These are phyloP conservation scores for Penaeus japonicus DNA, from an alignment of 1,140 invertebrate genomes.

Conservation along the genomic window DNA sequence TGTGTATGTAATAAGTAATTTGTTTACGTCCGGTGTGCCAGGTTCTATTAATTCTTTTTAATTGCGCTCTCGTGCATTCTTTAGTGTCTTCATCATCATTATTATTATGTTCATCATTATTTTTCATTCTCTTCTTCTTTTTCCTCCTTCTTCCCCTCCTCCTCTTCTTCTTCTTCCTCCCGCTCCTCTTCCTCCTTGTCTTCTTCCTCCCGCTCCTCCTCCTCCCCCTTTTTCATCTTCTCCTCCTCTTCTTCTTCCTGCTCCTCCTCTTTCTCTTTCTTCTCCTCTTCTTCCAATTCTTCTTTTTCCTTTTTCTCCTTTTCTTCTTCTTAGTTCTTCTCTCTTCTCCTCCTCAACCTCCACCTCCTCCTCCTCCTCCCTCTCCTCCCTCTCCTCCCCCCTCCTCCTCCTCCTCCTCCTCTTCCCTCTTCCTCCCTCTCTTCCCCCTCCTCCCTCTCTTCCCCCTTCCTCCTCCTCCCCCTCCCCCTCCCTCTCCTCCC, in stretches of 20 bases:
- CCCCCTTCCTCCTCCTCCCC: not conserved
- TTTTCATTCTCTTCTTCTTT: not conserved
- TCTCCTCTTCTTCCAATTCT: not conserved
- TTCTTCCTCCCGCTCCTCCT: not conserved
- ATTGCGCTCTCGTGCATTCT: too few species aligned
- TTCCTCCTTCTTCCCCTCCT: not conserved
- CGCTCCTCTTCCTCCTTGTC: not conserved
- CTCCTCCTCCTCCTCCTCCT: not conserved
- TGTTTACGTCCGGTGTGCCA: too few species aligned
- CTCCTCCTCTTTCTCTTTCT: not conserved
- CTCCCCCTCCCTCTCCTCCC: not conserved
- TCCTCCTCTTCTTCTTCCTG: too few species aligned
- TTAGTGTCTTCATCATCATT: too few species aligned
- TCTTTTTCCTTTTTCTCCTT: not conserved
- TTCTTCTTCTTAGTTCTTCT: not conserved
- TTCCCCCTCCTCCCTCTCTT: not conserved
- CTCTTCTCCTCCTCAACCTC: not conserved
- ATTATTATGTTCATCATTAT: too few species aligned
- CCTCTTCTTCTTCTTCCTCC: not conserved
- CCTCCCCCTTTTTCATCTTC: not conserved
- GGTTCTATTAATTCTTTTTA: too few species aligned
- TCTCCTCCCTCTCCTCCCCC: too few species aligned
- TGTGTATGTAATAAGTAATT: too few species aligned
- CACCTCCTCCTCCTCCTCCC: not conserved
- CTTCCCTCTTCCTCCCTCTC: not conserved